Percentiles rank a stretch among this genome's conserved stretches.
These are phyloP conservation scores for Cynopterus sphinx DNA, from an alignment of 2,797 vertebrate genomes.

Conservation along the genomic window DNA sequence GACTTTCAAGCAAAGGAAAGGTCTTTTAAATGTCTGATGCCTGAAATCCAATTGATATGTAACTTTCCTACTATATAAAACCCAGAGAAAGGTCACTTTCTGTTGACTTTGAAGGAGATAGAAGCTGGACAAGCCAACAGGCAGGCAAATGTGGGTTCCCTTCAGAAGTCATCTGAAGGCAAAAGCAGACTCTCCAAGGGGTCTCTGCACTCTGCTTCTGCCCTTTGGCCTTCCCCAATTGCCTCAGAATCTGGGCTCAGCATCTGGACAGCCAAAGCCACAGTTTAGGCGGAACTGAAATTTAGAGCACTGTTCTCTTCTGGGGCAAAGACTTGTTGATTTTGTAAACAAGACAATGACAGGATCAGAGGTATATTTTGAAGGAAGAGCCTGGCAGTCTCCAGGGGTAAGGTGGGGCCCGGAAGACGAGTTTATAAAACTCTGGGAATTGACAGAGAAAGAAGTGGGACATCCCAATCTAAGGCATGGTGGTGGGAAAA, in stretches of 20 bases:
- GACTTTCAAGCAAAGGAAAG: background rate
- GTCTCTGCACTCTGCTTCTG: background rate
- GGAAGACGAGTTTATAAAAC: background rate
- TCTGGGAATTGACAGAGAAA: background rate
- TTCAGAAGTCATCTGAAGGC: background rate
- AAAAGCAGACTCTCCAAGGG: background rate
- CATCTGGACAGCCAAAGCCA: background rate
- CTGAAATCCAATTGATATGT: background rate
- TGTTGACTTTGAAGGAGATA: constrained; percentile 22
- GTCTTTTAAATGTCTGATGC: background rate
- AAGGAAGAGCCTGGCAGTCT: background rate
- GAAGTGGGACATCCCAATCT: background rate
- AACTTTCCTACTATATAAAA: background rate
- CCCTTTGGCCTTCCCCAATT: constrained; percentile 9
- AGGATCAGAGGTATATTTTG: background rate
- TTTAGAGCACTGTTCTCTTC: background rate
- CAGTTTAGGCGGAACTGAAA: constrained; percentile 6
- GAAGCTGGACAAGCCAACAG: background rate
- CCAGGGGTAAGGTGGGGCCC: background rate
- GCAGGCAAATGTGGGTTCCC: background rate
- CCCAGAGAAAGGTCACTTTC: background rate
- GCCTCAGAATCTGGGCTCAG: background rate
- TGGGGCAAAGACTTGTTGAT: background rate
- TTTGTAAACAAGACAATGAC: background rate
- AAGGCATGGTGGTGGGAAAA: background rate